These are phyloP conservation scores for Neodon shergylaensis DNA, from an alignment of 2,113 vertebrate genomes.

Conservation along the genomic window DNA sequence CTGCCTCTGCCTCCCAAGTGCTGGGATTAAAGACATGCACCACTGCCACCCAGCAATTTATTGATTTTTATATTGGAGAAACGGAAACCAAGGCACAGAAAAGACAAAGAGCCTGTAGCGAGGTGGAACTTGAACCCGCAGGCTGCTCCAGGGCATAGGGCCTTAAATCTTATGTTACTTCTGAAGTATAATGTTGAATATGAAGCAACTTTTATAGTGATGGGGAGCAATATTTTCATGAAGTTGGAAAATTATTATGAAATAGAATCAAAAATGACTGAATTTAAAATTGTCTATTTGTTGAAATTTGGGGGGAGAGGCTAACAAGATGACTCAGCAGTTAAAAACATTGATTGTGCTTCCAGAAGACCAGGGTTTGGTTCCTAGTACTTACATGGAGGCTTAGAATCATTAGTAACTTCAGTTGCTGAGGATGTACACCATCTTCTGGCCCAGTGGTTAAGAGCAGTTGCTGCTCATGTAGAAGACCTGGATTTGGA, in stretches of 20 bases:
- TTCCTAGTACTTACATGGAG: background rate
- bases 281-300: conserved; percentile 51
- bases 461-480: background rate
- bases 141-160: background rate
- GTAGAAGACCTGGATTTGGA: background rate
- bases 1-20: no score
- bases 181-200: background rate
- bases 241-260: conserved; percentile 1
- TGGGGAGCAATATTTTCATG: conserved; percentile 32
- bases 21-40: no score
- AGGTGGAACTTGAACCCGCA: background rate
- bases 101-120: background rate
- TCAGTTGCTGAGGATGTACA: background rate
- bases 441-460: background rate
- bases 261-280: conserved; percentile 54
- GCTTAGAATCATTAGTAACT: background rate
- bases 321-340: background rate
- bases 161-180: background rate
- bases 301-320: background rate
- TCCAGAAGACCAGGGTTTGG: background rate
- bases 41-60: background rate
- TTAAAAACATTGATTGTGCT: background rate
- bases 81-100: background rate
- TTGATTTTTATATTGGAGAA: background rate
- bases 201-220: conserved; percentile 40